phyloP scores from a whole-genome alignment of 2,888 invertebrate genomes.

The Drosophila meridionalis region DNA sequence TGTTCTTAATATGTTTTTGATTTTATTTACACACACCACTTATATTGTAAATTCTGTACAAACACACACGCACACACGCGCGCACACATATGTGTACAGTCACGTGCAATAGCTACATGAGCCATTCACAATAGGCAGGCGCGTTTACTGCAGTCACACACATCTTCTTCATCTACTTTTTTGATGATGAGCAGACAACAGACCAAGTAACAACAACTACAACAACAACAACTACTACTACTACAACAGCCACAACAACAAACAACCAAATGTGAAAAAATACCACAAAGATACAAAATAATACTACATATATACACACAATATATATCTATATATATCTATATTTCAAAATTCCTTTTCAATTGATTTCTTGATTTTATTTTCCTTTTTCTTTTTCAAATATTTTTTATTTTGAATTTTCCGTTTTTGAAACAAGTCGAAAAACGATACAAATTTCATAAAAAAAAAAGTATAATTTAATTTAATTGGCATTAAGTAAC shows the following conservation, averaged over 20 bases:
- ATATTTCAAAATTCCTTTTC: conserved; percentile 47
- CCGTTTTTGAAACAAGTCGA: conserved; percentile 39
- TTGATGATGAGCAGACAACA: conserved; percentile 46
- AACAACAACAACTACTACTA: conserved; percentile 29
- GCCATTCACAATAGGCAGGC: conserved; percentile 18
- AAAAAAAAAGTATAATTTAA: conserved; percentile 16
- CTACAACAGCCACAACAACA: conserved; percentile 21
- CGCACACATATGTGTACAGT: conserved; percentile 5
- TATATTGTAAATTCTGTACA: conserved; percentile 14
- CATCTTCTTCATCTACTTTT: neutral
- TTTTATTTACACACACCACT: conserved; percentile 13
- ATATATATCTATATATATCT: conserved; percentile 26
- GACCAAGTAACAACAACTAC: conserved; percentile 38
- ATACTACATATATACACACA: conserved; percentile 27
- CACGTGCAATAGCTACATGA: conserved; percentile 5
- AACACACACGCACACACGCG: conserved; percentile 9
- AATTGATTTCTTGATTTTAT: conserved; percentile 32
- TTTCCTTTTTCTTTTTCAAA: conserved; percentile 1
- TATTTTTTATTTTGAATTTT: neutral
- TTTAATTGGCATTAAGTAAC: conserved; percentile 44
- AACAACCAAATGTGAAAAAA: conserved; percentile 31
- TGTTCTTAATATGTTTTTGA: neutral
- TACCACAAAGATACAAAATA: conserved; percentile 26
- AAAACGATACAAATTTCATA: conserved; percentile 32
- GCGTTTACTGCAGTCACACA: neutral